Evolutionary conservation across 2,113 vertebrate species (phyloP).

Genomic region (Cololabis saira): DNA sequence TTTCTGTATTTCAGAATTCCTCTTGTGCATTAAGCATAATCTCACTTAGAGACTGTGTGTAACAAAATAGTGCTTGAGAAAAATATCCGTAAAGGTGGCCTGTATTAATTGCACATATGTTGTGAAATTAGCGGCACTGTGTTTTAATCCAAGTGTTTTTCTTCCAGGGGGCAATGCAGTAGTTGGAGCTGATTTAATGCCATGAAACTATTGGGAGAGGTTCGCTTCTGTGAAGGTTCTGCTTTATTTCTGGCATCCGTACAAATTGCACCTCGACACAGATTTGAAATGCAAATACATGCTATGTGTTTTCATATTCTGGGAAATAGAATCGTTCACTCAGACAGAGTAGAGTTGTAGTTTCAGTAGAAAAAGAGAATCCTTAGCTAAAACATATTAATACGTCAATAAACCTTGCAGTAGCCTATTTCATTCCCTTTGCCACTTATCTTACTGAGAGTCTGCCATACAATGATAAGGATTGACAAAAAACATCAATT

Average conservation of each 20-base stretch:
- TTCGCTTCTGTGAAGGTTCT: no score
- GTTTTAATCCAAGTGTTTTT: background rate
- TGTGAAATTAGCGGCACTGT: conserved; percentile 16
- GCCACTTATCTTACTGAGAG: conserved; percentile 2
- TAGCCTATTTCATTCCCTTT: conserved; percentile 31
- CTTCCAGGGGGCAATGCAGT: conserved; percentile 25
- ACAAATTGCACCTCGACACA: no score
- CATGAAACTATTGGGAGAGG: no score
- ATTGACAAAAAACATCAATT: conserved; percentile 36
- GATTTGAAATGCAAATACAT: no score
- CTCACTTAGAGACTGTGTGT: background rate
- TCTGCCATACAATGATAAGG: conserved; percentile 38
- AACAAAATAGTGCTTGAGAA: background rate
- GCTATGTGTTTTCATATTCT: no score
- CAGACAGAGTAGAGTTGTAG: background rate
- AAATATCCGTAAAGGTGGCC: no score
- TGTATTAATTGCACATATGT: conserved; percentile 28
- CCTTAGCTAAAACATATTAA: conserved; percentile 48
- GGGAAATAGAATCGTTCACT: no score
- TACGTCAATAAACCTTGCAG: conserved; percentile 58
- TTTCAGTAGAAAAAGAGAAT: conserved; percentile 31
- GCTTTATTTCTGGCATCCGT: conserved; percentile 20
- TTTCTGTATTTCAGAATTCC: conserved; percentile 27
- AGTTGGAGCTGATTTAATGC: no score
- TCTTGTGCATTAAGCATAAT: conserved; percentile 29